These are phyloP conservation scores for Philaethria dido DNA, from an alignment of 2,888 invertebrate species.

Conservation along the genomic window DNA sequence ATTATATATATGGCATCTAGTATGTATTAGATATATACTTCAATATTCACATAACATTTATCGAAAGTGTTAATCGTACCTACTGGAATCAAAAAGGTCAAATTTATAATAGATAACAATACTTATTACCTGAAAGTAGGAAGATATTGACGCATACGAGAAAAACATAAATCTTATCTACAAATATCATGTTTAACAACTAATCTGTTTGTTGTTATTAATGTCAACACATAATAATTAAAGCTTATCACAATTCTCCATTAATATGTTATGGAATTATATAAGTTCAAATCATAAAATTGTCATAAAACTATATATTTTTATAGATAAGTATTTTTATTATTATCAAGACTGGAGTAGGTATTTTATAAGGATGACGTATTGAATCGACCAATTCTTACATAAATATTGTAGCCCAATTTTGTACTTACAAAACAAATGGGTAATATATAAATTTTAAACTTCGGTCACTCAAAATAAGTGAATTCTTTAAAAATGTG, in stretches of 20 bases:
- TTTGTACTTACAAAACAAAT: too few relatives aligned
- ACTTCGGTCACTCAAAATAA: too few relatives aligned
- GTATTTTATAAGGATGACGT: too few relatives aligned
- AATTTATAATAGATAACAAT: slow-evolving; percentile 38
- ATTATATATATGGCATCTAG: too few relatives aligned
- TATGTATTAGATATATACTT: background rate
- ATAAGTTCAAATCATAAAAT: background rate
- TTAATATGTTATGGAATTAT: slow-evolving; percentile 18
- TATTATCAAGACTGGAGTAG: too few relatives aligned
- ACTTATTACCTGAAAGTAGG: slow-evolving; percentile 36
- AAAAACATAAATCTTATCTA: slow-evolving; percentile 38
- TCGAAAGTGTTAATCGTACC: background rate
- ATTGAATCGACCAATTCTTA: too few relatives aligned
- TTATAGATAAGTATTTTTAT: too few relatives aligned
- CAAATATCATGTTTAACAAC: slow-evolving; percentile 17
- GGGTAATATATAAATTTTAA: too few relatives aligned
- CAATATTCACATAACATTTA: slow-evolving; percentile 2
- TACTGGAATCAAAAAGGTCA: slow-evolving; percentile 28
- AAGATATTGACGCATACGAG: slow-evolving; percentile 37
- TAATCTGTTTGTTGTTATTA: slow-evolving; percentile 37
- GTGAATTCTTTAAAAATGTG: too few relatives aligned
- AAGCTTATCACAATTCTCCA: slow-evolving; percentile 23
- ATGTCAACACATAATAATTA: slow-evolving; percentile 34
- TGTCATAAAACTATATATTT: background rate
- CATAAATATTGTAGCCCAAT: too few relatives aligned